Conservation (phyloP, 53 echinoderm and acorn worm species). For the Temnopleurus reevesii region DNA sequence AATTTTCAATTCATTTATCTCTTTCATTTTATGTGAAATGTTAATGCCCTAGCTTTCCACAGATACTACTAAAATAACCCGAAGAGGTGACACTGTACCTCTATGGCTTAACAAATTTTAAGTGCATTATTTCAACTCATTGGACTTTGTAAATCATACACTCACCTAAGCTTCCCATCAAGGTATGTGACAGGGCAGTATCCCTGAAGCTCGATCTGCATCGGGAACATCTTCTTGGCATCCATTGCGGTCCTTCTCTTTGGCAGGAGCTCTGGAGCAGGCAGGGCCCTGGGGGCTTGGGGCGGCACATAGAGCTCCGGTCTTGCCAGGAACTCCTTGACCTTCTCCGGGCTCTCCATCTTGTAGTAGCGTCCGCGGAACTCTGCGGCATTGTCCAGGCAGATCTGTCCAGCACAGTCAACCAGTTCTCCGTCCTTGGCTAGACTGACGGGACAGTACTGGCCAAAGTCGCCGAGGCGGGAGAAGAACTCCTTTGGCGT, state of each 20-base stretch:
- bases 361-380: constrained; percentile 96
- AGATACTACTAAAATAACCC: too few species aligned
- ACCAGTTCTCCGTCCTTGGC: constrained; percentile 87
- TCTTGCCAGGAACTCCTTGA: constrained; percentile 77
- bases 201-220: constrained; percentile 92
- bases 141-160: too few species aligned
- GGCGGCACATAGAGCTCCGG: constrained; percentile 95
- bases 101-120: too few species aligned
- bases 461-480: constrained; percentile 92
- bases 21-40: too few species aligned
- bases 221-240: constrained; percentile 95
- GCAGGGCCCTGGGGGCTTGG: constrained; percentile 85
- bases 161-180: constrained; percentile 93
- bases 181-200: constrained; percentile 96
- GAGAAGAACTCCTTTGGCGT: constrained; percentile 92
- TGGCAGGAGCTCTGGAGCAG: constrained; percentile 77
- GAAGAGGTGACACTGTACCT: too few species aligned
- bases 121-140: too few species aligned
- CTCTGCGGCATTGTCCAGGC: constrained; percentile 85
- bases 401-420: constrained; percentile 82
- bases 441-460: constrained; percentile 98
- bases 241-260: constrained; percentile 81
- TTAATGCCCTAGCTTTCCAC: too few species aligned
- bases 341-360: constrained; percentile 72
- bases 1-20: too few species aligned